These are phyloP conservation scores for Lycaena phlaeas DNA, from an alignment of 2,888 invertebrate species.

Conservation along the genomic window DNA sequence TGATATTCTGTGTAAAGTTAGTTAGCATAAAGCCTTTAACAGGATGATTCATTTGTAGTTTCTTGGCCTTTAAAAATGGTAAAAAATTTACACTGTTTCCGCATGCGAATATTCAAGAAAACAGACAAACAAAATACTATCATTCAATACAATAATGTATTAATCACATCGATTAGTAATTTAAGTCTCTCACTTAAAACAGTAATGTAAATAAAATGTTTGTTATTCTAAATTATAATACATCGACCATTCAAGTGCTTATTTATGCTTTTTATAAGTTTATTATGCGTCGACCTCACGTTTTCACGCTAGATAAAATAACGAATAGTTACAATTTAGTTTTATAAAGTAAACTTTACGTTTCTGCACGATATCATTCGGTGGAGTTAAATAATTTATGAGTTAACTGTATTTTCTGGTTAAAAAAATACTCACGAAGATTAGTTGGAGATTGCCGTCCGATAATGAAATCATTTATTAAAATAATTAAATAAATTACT, in stretches of 20 bases:
- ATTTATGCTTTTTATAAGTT: constrained; percentile 6
- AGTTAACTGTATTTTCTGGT: background rate
- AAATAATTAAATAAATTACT: background rate
- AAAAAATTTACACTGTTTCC: too few species aligned
- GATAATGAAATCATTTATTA: constrained; percentile 1
- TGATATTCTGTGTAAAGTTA: too few species aligned
- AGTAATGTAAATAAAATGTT: background rate
- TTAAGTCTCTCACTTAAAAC: too few species aligned
- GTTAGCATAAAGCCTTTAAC: too few species aligned
- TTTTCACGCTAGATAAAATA: constrained; percentile 8
- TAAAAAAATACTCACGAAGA: background rate
- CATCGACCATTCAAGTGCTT: background rate
- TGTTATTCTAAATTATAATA: background rate
- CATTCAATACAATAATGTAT: too few species aligned
- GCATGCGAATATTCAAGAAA: too few species aligned
- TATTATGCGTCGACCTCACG: constrained; percentile 6
- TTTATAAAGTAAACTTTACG: constrained; percentile 3
- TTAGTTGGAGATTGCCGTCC: background rate
- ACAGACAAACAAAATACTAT: too few species aligned
- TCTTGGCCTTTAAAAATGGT: too few species aligned
- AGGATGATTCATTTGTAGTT: too few species aligned
- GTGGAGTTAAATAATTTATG: constrained; percentile 1
- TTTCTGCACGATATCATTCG: constrained; percentile 5
- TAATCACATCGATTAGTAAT: too few species aligned
- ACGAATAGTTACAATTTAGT: background rate